These are phyloP conservation scores for Zoanthus sociatus DNA, from an alignment of 92 coral and sea anemone species.

Conservation along the genomic window DNA sequence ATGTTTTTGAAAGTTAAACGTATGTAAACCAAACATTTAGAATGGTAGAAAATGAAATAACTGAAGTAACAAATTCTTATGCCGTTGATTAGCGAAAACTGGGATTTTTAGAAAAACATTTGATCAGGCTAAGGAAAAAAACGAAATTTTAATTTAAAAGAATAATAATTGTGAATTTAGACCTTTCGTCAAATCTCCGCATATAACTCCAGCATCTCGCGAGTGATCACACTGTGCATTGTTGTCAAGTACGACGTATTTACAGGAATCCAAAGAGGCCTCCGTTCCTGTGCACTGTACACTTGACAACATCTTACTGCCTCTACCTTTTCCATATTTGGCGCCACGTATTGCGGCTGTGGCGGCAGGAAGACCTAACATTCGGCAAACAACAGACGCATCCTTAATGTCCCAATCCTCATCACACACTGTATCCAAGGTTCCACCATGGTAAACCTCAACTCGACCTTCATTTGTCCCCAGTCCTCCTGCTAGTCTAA, in stretches of 20 bases:
- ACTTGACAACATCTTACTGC: slow-evolving; percentile 9
- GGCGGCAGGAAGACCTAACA: slow-evolving; percentile 24
- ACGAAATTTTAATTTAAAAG: too few species aligned
- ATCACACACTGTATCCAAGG: slow-evolving; percentile 38
- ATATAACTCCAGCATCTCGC: slow-evolving; percentile 28
- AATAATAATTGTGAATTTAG: too few species aligned
- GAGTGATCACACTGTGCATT: slow-evolving; percentile 10
- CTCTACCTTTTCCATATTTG: slow-evolving; percentile 41
- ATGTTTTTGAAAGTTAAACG: too few species aligned
- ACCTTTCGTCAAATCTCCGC: slow-evolving; percentile 13
- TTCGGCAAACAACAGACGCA: slow-evolving; percentile 45
- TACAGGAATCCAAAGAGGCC: slow-evolving; percentile 33
- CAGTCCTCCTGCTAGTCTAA: slow-evolving; percentile 27
- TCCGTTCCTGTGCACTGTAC: slow-evolving; percentile 46
- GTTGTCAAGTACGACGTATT: slow-evolving; percentile 1
- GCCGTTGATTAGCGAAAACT: too few species aligned
- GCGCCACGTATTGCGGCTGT: slow-evolving; percentile 23
- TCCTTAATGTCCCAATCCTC: slow-evolving; percentile 38
- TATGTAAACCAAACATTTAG: too few species aligned
- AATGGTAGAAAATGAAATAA: too few species aligned
- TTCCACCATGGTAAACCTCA: slow-evolving; percentile 26
- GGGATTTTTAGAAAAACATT: too few species aligned
- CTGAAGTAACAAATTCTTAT: too few species aligned
- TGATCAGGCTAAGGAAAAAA: too few species aligned
- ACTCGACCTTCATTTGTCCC: slow-evolving; percentile 39